These are phyloP conservation scores for Xylota sylvarum DNA, from an alignment of 2,888 invertebrate genomes.

Conservation along the genomic window DNA sequence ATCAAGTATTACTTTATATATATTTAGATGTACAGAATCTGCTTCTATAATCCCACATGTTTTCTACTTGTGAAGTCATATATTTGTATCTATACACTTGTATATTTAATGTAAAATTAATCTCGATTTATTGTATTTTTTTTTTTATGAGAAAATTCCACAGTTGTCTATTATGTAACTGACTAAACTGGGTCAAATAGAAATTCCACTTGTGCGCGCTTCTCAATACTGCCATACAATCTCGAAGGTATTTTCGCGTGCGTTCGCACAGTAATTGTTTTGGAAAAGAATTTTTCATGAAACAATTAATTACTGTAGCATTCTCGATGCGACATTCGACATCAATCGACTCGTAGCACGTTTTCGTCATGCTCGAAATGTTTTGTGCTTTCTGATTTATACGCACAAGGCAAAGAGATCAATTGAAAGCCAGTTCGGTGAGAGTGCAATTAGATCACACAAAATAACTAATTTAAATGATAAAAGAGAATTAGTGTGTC, in stretches of 20 bases:
- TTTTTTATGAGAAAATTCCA: neutral
- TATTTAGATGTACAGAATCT: too few relatives aligned
- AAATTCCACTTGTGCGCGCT: slow-evolving; percentile 17
- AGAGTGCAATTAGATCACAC: slow-evolving; percentile 4
- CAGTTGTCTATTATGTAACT: neutral
- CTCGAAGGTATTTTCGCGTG: slow-evolving; percentile 19
- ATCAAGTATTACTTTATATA: too few relatives aligned
- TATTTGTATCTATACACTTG: too few relatives aligned
- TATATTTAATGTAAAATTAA: neutral
- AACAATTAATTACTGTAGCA: slow-evolving; percentile 1
- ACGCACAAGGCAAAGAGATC: slow-evolving; percentile 8
- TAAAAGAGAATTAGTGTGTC: neutral
- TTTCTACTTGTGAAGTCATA: neutral
- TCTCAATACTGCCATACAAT: neutral
- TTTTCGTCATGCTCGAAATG: neutral
- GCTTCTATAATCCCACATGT: neutral
- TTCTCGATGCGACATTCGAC: too few relatives aligned
- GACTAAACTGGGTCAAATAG: slow-evolving; percentile 31
- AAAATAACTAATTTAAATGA: slow-evolving; percentile 6
- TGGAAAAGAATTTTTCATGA: neutral
- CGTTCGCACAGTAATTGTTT: slow-evolving; percentile 1
- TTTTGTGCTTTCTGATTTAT: slow-evolving; percentile 13
- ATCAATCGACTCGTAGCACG: neutral
- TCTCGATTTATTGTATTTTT: neutral
- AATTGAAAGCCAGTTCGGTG: slow-evolving; percentile 18